Evolutionary conservation across 2,797 vertebrate genomes (phyloP), one percentile per base, ranked within the genome.

Genomic region (Cyclopterus lumpus): DNA sequence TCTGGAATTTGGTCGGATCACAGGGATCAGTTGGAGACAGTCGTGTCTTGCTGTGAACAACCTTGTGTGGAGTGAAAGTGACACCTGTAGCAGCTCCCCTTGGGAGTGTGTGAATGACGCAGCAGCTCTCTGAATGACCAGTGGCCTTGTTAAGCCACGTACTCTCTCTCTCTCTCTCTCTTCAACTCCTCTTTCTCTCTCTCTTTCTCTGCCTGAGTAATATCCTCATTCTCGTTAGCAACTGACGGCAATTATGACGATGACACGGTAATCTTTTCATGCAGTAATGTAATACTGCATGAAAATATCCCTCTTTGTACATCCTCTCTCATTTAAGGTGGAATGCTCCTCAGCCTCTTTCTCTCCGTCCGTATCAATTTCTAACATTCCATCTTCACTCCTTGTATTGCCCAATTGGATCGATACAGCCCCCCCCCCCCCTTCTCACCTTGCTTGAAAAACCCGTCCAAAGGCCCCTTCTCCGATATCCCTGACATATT

Each of bases 401-500:
- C 1, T 14, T 30, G 36, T 46, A 14, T 64, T 46, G 6, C 3
- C 16, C 14, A 49, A 3, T 38, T 48, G 5, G 12, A 55, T 32
- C 38, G 0, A 49, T 42, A 14, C 24, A 32, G 26, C 9, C n/a
- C n/a, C n/a, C n/a, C n/a, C n/a, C n/a, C n/a, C 3, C 18, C 1
- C 48, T 11, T 28, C 86, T 88, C 63, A 95, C 98, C 97, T 97
- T 81, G 98, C 98, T 93, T 99, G 98, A 89, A 99, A 99, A 81
- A 99, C 98, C 44, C 98, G 94, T 74, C 98, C 98, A 58, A 99
- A 99, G 14, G 98, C 98, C 54, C 98, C 98, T 84, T 99, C 98
- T 68, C 98, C 98, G 2, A 99, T 99, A 87, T 99, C 98, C 82
- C 97, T 93, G 24, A 99, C 97, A 1, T 99, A 99, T 64, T 99